A percentile compares a stretch with the other conserved stretches of the same genome.
phyloP scores from a whole-genome alignment of 2,113 vertebrate genomes.

The Tachysurus vachellii region DNA sequence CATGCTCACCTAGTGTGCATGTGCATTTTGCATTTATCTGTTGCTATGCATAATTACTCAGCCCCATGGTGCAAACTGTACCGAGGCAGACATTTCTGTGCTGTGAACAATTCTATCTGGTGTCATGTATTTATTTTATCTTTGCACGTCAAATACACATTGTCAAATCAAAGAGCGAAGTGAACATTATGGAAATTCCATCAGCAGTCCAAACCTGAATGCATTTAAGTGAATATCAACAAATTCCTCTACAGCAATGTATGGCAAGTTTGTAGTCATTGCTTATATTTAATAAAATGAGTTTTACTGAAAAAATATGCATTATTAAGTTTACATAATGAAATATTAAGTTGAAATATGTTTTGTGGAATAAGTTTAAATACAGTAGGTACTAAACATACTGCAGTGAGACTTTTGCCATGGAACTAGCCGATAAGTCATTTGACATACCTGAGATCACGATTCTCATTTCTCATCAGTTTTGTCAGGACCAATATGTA shows the following conservation, averaged over 20 bases:
- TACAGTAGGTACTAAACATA: background rate
- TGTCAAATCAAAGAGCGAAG: background rate
- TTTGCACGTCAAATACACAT: background rate
- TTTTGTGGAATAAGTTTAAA: too few species aligned
- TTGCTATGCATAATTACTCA: constrained; percentile 1
- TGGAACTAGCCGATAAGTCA: background rate
- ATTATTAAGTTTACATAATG: too few species aligned
- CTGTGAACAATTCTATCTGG: background rate
- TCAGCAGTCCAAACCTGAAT: background rate
- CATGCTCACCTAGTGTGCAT: background rate
- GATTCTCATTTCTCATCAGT: background rate
- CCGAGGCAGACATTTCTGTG: background rate
- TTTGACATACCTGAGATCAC: background rate
- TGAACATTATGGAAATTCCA: background rate
- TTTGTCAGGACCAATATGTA: background rate
- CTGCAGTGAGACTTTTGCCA: background rate
- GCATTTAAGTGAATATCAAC: background rate
- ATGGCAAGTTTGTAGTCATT: background rate
- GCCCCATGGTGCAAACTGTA: background rate
- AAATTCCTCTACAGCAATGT: background rate
- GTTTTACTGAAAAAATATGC: background rate
- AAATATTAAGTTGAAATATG: too few species aligned
- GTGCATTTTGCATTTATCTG: constrained; percentile 5
- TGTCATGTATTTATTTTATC: background rate
- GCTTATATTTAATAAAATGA: background rate